These are phyloP conservation scores for Typhlichthys subterraneus DNA, from an alignment of 2,797 vertebrate species.

Conservation along the genomic window DNA sequence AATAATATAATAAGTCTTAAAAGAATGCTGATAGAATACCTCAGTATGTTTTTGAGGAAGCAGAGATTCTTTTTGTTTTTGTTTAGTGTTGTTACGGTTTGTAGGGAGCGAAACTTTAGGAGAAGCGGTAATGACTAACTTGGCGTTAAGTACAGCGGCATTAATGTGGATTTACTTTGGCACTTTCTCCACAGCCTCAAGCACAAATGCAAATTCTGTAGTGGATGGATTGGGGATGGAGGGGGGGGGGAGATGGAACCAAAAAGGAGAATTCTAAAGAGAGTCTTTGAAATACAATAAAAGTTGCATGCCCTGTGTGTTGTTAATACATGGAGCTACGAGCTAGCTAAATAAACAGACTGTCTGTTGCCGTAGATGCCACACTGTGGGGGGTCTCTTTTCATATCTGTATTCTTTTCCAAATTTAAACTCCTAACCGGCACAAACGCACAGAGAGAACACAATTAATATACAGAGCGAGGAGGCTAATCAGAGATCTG, in stretches of 20 bases:
- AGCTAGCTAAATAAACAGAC: slow-evolving; percentile 73
- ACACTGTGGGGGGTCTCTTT: slow-evolving; percentile 61
- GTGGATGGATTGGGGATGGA: slow-evolving; percentile 21
- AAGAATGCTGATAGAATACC: slow-evolving; percentile 29
- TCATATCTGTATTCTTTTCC: slow-evolving; percentile 67
- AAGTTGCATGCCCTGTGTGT: slow-evolving; percentile 66
- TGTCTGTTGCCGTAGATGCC: slow-evolving; percentile 39
- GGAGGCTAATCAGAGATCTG: slow-evolving; percentile 65
- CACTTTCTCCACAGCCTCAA: slow-evolving; percentile 42
- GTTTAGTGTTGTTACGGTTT: slow-evolving; percentile 40
- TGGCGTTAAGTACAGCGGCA: slow-evolving; percentile 31
- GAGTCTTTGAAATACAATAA: slow-evolving; percentile 68
- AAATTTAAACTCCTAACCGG: slow-evolving; percentile 60
- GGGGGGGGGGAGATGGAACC: not conserved
- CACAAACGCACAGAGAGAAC: slow-evolving; percentile 41
- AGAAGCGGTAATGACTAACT: slow-evolving; percentile 51
- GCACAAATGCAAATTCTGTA: slow-evolving; percentile 47
- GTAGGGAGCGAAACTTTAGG: slow-evolving; percentile 33
- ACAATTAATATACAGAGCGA: slow-evolving; percentile 66
- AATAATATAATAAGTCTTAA: slow-evolving; percentile 26
- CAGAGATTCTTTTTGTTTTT: slow-evolving; percentile 23
- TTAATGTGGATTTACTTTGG: slow-evolving; percentile 59
- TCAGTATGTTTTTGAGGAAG: slow-evolving; percentile 45
- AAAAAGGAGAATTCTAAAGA: slow-evolving; percentile 52
- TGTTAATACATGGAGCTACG: slow-evolving; percentile 73